These are phyloP conservation scores for Dicerorhinus sumatrensis DNA, from an alignment of 2,113 vertebrate species.

Conservation along the genomic window DNA sequence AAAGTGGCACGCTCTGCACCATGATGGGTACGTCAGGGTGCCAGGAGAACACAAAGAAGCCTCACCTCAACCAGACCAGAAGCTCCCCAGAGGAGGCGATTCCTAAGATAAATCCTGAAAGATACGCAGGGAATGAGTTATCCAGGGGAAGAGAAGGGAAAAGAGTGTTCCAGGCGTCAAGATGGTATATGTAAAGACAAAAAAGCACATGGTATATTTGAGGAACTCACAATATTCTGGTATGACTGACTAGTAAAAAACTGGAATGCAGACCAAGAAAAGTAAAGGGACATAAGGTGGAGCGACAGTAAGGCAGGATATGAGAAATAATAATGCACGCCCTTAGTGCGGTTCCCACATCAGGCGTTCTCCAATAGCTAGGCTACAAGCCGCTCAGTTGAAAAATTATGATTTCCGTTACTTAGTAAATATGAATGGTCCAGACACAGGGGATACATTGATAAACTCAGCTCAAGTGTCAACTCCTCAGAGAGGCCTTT, in stretches of 20 bases:
- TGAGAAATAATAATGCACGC: background rate
- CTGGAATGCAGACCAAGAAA: background rate
- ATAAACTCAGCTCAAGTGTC: background rate
- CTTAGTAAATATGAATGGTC: background rate
- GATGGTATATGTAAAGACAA: background rate
- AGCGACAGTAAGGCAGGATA: background rate
- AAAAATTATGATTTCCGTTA: background rate
- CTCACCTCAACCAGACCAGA: background rate
- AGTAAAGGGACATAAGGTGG: background rate
- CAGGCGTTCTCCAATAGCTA: background rate
- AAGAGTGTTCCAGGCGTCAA: background rate
- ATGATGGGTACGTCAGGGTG: rapidly evolving
- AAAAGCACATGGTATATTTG: background rate
- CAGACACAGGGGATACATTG: background rate
- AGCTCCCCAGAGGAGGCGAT: background rate
- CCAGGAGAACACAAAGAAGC: too few species aligned
- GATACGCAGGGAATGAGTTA: background rate
- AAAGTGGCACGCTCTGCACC: background rate
- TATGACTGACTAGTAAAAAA: background rate
- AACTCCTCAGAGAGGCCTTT: background rate
- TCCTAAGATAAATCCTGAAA: background rate
- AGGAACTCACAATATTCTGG: background rate
- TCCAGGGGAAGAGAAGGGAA: background rate
- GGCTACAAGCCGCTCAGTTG: background rate
- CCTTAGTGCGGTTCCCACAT: background rate